These are phyloP conservation scores for Abrostola tripartita DNA, from an alignment of 2,888 invertebrate species.

Conservation along the genomic window DNA sequence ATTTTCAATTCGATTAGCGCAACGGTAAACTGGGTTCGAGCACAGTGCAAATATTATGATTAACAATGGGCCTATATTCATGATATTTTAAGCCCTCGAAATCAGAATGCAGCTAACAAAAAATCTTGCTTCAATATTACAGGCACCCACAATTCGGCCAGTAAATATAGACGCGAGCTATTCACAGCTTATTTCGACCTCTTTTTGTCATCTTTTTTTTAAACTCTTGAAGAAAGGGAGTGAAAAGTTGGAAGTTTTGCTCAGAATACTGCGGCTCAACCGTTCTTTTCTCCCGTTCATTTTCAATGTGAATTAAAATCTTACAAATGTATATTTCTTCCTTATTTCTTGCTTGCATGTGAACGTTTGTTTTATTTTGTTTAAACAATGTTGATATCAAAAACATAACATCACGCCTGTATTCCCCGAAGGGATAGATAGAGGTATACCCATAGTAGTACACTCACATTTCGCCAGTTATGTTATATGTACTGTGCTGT, in stretches of 20 bases:
- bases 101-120: too few relatives aligned
- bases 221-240: constrained; percentile 57
- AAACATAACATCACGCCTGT: too few relatives aligned
- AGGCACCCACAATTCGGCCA: constrained; percentile 17
- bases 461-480: too few relatives aligned
- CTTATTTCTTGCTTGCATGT: not conserved
- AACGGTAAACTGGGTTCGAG: not conserved
- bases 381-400: too few relatives aligned
- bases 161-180: constrained; percentile 57
- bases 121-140: constrained; percentile 36
- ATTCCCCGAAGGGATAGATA: too few relatives aligned
- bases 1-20: constrained; percentile 11
- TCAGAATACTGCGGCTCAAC: constrained; percentile 38
- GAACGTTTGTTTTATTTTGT: constrained; percentile 8
- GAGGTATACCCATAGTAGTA: too few relatives aligned
- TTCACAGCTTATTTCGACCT: constrained; percentile 61
- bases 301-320: constrained; percentile 55
- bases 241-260: constrained; percentile 51
- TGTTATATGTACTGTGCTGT: too few relatives aligned
- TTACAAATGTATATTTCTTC: constrained; percentile 32
- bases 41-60: not conserved
- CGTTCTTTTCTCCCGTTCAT: constrained; percentile 44
- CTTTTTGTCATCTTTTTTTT: constrained; percentile 49
- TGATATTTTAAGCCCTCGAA: too few relatives aligned
- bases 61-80: not conserved